Evolutionary conservation across 2,888 invertebrate genomes (phyloP).

Genomic region (Hydroisotoma schaefferi): DNA sequence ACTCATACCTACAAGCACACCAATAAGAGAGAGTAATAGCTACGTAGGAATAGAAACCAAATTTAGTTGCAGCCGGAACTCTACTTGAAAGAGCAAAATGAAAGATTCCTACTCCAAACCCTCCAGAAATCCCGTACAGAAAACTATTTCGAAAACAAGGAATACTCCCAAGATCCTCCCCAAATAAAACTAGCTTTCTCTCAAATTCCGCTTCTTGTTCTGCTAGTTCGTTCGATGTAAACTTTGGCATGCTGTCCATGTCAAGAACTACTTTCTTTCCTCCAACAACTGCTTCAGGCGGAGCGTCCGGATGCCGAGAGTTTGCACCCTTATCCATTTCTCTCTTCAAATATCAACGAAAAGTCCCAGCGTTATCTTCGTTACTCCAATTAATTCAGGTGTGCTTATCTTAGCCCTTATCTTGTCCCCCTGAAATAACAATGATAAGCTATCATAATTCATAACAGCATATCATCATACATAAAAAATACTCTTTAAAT

Average conservation of each 20-base stretch:
- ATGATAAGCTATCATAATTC: no score
- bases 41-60: slow-evolving; percentile 65
- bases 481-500: no score
- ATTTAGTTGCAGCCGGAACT: slow-evolving; percentile 61
- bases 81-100: slow-evolving; percentile 73
- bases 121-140: slow-evolving; percentile 68
- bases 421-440: no score
- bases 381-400: no score
- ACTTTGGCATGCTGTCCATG: background rate
- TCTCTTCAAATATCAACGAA: no score
- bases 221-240: background rate
- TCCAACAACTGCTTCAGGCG: background rate
- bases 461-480: no score
- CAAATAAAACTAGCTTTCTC: slow-evolving; percentile 60
- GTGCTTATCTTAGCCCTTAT: no score
- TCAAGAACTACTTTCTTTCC: background rate
- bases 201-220: slow-evolving; percentile 22
- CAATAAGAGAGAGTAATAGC: slow-evolving; percentile 66
- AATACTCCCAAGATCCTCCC: slow-evolving; percentile 68
- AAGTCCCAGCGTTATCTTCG: no score
- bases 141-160: slow-evolving; percentile 77
- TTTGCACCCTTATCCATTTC: background rate
- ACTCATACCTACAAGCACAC: slow-evolving; percentile 62
- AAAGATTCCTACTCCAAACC: slow-evolving; percentile 64
- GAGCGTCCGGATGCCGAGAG: background rate